phyloP scores from a whole-genome alignment of 2,888 invertebrate species.

The Andrena camellia region DNA sequence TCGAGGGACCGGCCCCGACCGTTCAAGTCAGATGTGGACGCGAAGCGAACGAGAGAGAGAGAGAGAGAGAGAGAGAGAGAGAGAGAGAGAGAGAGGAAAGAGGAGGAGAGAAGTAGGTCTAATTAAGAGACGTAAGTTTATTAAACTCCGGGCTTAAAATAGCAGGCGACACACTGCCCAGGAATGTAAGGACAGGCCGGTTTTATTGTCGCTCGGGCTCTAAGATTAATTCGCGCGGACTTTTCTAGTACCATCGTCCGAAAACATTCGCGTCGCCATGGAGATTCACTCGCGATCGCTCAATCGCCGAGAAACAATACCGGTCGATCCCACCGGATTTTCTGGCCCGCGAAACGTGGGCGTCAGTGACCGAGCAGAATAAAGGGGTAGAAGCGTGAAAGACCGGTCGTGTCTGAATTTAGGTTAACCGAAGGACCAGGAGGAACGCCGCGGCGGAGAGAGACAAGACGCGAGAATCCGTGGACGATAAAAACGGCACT shows the following conservation, averaged over 20 bases:
- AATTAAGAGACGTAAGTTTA: conserved; percentile 81
- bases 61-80: conserved; percentile 49
- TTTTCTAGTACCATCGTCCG: conserved; percentile 57
- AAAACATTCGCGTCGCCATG: conserved; percentile 29
- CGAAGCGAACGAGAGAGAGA: conserved; percentile 43
- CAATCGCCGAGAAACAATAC: not conserved
- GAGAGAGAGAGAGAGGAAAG: conserved; percentile 40
- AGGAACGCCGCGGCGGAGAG: conserved; percentile 42
- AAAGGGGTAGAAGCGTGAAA: conserved; percentile 31
- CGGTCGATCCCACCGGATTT: conserved; percentile 51
- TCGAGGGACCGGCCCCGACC: conserved; percentile 23
- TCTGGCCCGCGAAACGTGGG: conserved; percentile 26
- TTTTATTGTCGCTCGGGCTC: conserved; percentile 79
- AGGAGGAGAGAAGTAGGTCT: conserved; percentile 72
- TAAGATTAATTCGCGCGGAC: conserved; percentile 77
- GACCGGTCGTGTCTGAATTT: conserved; percentile 67
- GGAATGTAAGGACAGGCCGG: conserved; percentile 82
- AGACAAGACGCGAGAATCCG: conserved; percentile 37
- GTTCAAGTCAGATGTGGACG: conserved; percentile 48
- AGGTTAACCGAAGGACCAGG: conserved; percentile 71
- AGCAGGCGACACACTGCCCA: conserved; percentile 81
- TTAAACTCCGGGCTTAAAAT: conserved; percentile 81
- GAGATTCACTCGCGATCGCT: not conserved
- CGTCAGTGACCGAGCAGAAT: conserved; percentile 4
- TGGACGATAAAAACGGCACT: conserved; percentile 55